Base-by-base conservation (phyloP, 2,113 vertebrate species). In the Equus quagga region DNA sequence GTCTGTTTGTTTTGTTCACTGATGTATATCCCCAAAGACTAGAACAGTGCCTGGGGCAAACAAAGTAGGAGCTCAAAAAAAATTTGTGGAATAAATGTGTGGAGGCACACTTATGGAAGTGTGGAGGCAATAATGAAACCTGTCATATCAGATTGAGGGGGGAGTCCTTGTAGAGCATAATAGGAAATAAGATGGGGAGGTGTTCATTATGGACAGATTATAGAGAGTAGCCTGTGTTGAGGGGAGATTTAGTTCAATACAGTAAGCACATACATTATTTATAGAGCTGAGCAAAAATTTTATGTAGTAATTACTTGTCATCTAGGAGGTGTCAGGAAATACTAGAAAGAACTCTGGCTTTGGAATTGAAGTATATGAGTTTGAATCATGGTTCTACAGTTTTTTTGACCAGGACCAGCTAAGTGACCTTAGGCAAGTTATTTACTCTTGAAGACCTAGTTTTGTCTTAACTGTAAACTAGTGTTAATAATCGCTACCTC, bases 201-300 rank as follows among this genome's bases (percentile, higher is more conserved):
- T 31, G 49, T 87, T 92, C 28, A 41, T 60, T 96, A 51, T 44
- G 54, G 24, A 41, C 41, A 81, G 70, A 78, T 89, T 82, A 81
- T 84, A 85, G 36, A 51, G 51, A 80, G 15, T 49, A 91, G n/a
- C 36, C n/a, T 83, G 31, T 86, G 15, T 89, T 82, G 58, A 84
- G 80, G 62, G 19, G 28, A 87, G 56, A 54, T 72, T 86, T 83
- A 54, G 31, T 84, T 96, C 70, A 79, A 11, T 49, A 56, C 7
- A 95, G 5, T 90, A 92, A 72, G 19, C 60, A 54, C 41, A 46
- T 85, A 33, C 31, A 19, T 73, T 95, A 70, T 72, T 95, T 89
- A 79, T 54, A 87, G 92, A 96, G n/a, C 15, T 87, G 67, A 89
- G 18, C 41, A 62, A 90, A 96, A 96, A 86, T 62, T 96, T 87